Percentiles rank a stretch among this genome's conserved stretches.
These are phyloP conservation scores for Rhingia campestris DNA, from an alignment of 2,888 invertebrate species.

Conservation along the genomic window DNA sequence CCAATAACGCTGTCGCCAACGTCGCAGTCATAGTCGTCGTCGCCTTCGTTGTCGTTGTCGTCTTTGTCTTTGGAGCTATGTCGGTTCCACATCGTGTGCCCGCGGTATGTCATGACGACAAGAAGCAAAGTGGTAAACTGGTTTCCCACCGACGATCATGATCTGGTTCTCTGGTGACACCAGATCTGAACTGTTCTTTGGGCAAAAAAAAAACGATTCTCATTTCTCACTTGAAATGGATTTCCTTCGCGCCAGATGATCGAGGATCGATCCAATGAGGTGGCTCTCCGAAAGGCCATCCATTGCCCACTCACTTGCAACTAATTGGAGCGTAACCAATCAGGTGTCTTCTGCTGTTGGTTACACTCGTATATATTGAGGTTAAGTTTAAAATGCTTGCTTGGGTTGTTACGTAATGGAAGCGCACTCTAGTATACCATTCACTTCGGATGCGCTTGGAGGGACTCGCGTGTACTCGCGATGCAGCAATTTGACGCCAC, in stretches of 20 bases:
- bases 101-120: slow-evolving; percentile 44
- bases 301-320: slow-evolving; percentile 57
- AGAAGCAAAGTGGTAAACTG: slow-evolving; percentile 45
- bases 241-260: not conserved
- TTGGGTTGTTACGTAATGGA: slow-evolving; percentile 56
- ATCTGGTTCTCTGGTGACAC: slow-evolving; percentile 69
- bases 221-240: slow-evolving; percentile 8
- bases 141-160: slow-evolving; percentile 56
- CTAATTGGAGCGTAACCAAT: slow-evolving; percentile 73
- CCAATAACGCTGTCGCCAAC: slow-evolving; percentile 62
- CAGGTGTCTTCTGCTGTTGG: slow-evolving; percentile 66
- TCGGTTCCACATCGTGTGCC: slow-evolving; percentile 22
- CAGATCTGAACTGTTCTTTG: slow-evolving; percentile 46
- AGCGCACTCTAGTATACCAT: slow-evolving; percentile 34
- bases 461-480: slow-evolving; percentile 66
- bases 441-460: slow-evolving; percentile 68
- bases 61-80: not conserved
- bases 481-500: slow-evolving; percentile 66
- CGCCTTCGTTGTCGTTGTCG: slow-evolving; percentile 6
- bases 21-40: too few species aligned
- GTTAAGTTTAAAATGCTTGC: slow-evolving; percentile 66
- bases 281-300: slow-evolving; percentile 36
- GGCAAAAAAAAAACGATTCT: slow-evolving; percentile 8
- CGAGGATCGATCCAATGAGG: slow-evolving; percentile 22
- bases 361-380: slow-evolving; percentile 58